phyloP scores from a whole-genome alignment of 2,113 vertebrate species.

The Bombycilla garrulus region DNA sequence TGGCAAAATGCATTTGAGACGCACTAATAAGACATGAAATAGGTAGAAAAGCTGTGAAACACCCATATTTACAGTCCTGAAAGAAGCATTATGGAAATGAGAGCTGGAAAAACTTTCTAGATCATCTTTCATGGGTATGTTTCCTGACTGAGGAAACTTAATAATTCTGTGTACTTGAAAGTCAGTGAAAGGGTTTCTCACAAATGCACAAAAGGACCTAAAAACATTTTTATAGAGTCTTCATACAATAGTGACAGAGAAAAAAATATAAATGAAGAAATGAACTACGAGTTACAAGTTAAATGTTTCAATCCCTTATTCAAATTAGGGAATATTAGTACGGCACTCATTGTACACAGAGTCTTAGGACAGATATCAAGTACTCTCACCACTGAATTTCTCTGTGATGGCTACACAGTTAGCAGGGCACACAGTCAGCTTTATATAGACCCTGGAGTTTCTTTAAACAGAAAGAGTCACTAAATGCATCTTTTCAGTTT shows the following conservation, averaged over 20 bases:
- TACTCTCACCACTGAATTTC: neutral
- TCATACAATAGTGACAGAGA: neutral
- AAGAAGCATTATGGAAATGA: slow-evolving; percentile 28
- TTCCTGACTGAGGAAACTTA: neutral
- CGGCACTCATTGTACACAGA: neutral
- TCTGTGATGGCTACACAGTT: neutral
- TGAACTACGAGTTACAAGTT: neutral
- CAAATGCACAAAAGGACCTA: neutral
- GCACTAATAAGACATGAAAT: slow-evolving; percentile 22
- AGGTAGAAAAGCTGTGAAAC: slow-evolving; percentile 1
- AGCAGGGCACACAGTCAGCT: neutral
- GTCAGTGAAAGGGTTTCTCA: neutral
- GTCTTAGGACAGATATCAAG: neutral
- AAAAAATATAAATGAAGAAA: neutral
- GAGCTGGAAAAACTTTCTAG: neutral
- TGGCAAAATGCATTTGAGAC: neutral
- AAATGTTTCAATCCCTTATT: neutral
- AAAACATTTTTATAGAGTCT: neutral
- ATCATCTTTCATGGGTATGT: neutral
- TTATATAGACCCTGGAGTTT: neutral
- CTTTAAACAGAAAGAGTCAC: neutral
- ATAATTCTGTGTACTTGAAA: neutral
- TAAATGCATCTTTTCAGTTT: neutral
- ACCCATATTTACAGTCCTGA: neutral
- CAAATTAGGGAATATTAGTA: neutral